phyloP scores from a whole-genome alignment of 2,113 vertebrate genomes.

The Menidia beryllina region DNA sequence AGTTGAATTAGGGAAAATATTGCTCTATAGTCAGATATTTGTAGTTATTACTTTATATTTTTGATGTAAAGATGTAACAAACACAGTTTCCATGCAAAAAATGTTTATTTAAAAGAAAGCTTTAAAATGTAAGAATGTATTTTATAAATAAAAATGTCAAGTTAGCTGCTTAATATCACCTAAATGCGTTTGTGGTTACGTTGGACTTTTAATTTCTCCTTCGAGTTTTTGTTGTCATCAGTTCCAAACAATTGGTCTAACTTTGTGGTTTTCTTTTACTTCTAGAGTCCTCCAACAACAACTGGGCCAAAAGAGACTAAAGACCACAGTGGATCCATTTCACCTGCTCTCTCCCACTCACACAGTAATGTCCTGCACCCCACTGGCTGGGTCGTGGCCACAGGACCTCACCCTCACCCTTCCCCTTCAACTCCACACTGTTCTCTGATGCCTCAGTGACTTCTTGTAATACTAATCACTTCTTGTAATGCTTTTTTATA shows the following conservation, averaged over 20 bases:
- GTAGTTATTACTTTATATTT: background rate
- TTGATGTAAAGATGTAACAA: too few species aligned
- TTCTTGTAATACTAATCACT: conserved; percentile 77
- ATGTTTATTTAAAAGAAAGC: too few species aligned
- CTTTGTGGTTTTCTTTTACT: background rate
- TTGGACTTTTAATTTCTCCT: background rate
- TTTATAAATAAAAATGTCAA: too few species aligned
- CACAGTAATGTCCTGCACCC: conserved; percentile 67
- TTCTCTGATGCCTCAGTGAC: conserved; percentile 78
- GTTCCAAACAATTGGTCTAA: background rate
- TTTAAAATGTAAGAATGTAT: too few species aligned
- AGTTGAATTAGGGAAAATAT: background rate
- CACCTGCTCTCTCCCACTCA: conserved; percentile 37
- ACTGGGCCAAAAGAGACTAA: conserved; percentile 69
- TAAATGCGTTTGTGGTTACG: background rate
- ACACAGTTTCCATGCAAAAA: too few species aligned
- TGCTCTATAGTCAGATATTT: background rate
- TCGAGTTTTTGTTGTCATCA: background rate
- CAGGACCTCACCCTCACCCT: conserved; percentile 57
- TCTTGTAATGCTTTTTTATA: conserved; percentile 69
- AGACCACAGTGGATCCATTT: conserved; percentile 66
- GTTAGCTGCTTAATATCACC: too few species aligned
- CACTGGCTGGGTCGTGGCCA: conserved; percentile 76
- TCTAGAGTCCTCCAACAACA: conserved; percentile 61
- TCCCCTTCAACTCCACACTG: conserved; percentile 39